phyloP scores from a whole-genome alignment of 2,888 invertebrate species.

The Caenorhabditis japonica region DNA sequence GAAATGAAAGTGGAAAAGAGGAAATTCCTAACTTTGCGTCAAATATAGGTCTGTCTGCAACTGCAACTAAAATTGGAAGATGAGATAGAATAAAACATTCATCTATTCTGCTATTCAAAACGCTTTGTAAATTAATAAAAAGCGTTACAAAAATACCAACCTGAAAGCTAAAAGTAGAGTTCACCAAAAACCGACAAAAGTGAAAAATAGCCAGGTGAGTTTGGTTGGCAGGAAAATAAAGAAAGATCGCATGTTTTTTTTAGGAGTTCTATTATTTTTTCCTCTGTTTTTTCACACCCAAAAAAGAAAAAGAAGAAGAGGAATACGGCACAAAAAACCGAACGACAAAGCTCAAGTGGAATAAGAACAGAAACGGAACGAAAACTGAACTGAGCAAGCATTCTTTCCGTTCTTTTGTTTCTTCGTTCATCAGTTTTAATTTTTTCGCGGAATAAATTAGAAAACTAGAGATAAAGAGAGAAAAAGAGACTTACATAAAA shows the following conservation, averaged over 20 bases:
- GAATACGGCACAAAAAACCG: slow-evolving; percentile 28
- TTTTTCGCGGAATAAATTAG: slow-evolving; percentile 24
- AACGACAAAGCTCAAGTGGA: slow-evolving; percentile 28
- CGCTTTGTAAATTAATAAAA: no score
- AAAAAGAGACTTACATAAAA: neutral
- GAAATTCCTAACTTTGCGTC: no score
- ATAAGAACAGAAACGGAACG: slow-evolving; percentile 3
- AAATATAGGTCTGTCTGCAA: no score
- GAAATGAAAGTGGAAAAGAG: no score
- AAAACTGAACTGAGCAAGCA: neutral
- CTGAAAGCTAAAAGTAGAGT: no score
- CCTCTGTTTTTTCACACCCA: slow-evolving; percentile 21
- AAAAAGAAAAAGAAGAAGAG: slow-evolving; percentile 16
- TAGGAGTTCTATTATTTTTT: slow-evolving; percentile 5
- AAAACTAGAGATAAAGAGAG: slow-evolving; percentile 7
- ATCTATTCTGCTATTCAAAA: no score
- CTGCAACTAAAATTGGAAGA: no score
- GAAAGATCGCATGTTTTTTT: slow-evolving; percentile 7
- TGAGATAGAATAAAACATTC: no score
- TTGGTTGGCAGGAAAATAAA: slow-evolving; percentile 20
- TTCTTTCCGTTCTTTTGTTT: neutral
- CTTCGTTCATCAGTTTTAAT: slow-evolving; percentile 12
- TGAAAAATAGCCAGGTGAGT: slow-evolving; percentile 30
- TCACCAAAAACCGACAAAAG: neutral
- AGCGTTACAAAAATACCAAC: no score